phyloP scores from a whole-genome alignment of 92 coral and sea anemone species.

The Siderastrea siderea region DNA sequence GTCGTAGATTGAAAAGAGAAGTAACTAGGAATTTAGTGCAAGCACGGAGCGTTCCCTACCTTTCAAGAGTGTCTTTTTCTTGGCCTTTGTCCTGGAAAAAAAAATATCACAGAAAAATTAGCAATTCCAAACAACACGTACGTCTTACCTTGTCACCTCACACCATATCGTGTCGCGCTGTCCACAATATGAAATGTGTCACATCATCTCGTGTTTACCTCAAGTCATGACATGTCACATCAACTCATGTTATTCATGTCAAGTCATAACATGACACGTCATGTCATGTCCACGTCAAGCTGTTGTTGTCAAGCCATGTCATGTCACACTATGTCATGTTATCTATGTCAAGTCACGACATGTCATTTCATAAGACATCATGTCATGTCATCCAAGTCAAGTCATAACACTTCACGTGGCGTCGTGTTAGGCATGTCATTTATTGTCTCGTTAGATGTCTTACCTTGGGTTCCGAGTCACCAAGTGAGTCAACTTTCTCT shows the following conservation, averaged over 20 bases:
- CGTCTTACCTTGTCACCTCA: no score
- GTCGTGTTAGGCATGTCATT: not conserved
- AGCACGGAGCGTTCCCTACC: no score
- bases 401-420: no score
- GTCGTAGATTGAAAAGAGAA: no score
- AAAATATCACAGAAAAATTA: not conserved
- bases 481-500: conserved; percentile 69
- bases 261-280: not conserved
- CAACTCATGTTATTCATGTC: not conserved
- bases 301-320: not conserved
- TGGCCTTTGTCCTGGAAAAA: conserved; percentile 59
- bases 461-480: conserved; percentile 56
- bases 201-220: no score
- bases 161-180: no score
- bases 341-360: not conserved
- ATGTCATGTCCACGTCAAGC: not conserved
- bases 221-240: no score
- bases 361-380: no score
- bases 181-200: not conserved
- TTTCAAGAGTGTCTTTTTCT: conserved; percentile 73
- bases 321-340: not conserved
- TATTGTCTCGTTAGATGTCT: not conserved
- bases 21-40: no score
- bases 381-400: not conserved
- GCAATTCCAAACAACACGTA: not conserved